phyloP scores from a whole-genome alignment of 2,797 vertebrate species.

The Phaenicophaeus curvirostris region DNA sequence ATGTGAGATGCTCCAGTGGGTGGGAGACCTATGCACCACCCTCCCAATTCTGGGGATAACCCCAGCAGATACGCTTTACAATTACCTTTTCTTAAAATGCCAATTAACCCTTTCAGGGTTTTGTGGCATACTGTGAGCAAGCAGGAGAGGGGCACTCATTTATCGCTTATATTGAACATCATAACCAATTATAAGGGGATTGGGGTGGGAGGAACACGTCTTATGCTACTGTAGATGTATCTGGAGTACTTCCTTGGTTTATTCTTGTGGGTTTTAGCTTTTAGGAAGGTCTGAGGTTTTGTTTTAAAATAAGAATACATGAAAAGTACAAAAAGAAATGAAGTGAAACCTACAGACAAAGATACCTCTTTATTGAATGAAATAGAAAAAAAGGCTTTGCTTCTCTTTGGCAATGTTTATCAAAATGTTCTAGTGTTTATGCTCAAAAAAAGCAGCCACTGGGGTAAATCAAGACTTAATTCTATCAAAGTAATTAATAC shows the following conservation, averaged over 20 bases:
- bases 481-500: constrained; percentile 69
- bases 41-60: constrained; percentile 76
- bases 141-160: constrained; percentile 64
- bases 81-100: constrained; percentile 78
- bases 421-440: constrained; percentile 43
- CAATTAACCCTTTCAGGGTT: constrained; percentile 80
- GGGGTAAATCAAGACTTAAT: constrained; percentile 63
- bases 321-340: neutral
- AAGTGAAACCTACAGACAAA: constrained; percentile 26
- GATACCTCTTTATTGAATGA: constrained; percentile 1
- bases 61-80: constrained; percentile 72
- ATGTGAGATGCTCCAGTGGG: constrained; percentile 77
- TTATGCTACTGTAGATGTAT: constrained; percentile 15
- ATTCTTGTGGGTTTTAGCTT: neutral
- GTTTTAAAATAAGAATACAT: constrained; percentile 34
- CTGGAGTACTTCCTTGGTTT: constrained; percentile 19
- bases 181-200: constrained; percentile 55
- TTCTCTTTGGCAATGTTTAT: too few relatives aligned
- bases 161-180: constrained; percentile 65
- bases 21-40: constrained; percentile 76
- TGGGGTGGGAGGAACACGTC: constrained; percentile 3
- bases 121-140: constrained; percentile 73
- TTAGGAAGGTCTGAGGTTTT: neutral
- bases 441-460: constrained; percentile 45
- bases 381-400: too few relatives aligned